Conservation (phyloP, 92 coral and sea anemone species). For the Umimayanthus chanpuru region DNA sequence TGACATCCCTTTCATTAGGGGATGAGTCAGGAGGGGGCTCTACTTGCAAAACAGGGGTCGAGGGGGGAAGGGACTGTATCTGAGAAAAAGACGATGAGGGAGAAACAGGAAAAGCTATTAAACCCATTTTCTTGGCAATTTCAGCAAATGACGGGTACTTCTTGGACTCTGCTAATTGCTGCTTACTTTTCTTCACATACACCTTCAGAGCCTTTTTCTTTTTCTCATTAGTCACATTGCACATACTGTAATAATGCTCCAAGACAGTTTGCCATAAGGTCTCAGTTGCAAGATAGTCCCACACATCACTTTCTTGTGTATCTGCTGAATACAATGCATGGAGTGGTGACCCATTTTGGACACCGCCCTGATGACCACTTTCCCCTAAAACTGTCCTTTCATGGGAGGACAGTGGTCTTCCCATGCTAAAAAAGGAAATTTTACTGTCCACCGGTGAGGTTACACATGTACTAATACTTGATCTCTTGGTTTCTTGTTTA, state of each 20-base stretch:
- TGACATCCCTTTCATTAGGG: not conserved
- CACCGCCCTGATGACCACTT: not conserved
- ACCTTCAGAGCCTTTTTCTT: conserved; percentile 66
- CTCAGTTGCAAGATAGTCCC: conserved; percentile 83
- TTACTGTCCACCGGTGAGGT: conserved; percentile 74
- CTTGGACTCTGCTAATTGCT: conserved; percentile 41
- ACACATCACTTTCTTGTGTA: conserved; percentile 45
- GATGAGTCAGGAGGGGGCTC: not conserved
- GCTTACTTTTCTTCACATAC: conserved; percentile 64
- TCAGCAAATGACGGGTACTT: conserved; percentile 77
- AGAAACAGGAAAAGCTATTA: conserved; percentile 13
- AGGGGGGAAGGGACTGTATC: not conserved
- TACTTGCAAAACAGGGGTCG: not conserved
- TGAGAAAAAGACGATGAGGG: not conserved
- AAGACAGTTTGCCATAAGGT: conserved; percentile 87
- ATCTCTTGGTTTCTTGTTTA: conserved; percentile 39
- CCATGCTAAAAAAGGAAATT: conserved; percentile 69
- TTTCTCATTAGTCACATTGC: conserved; percentile 60
- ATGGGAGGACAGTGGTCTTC: conserved; percentile 26
- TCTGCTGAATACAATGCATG: not conserved
- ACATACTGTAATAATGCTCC: conserved; percentile 86
- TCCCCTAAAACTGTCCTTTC: not conserved
- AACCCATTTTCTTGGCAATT: conserved; percentile 67
- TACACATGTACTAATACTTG: not conserved
- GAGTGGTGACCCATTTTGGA: conserved; percentile 23